phyloP scores from a whole-genome alignment of 2,888 invertebrate genomes.

The Vanessa cardui region DNA sequence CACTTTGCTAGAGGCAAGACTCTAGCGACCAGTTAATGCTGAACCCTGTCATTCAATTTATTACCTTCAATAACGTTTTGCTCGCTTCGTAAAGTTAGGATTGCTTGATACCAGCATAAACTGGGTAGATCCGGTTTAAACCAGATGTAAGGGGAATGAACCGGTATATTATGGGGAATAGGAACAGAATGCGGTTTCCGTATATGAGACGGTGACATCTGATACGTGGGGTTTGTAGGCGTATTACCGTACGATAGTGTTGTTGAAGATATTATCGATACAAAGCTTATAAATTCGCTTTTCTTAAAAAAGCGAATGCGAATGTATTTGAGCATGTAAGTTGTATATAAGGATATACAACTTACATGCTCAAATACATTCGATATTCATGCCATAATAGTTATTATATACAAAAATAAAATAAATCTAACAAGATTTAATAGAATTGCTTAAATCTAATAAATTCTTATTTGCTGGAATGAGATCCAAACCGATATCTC shows the following conservation, averaged over 20 bases:
- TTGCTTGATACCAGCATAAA: conserved; percentile 49
- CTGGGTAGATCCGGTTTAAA: conserved; percentile 46
- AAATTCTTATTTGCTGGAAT: too few relatives aligned
- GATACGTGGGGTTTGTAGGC: conserved; percentile 51
- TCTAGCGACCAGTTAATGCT: conserved; percentile 45
- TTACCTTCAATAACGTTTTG: conserved; percentile 43
- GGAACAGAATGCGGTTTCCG: conserved; percentile 73
- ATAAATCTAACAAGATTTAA: too few relatives aligned
- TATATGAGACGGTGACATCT: conserved; percentile 65
- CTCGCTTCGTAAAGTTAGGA: conserved; percentile 41
- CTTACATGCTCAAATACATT: too few relatives aligned
- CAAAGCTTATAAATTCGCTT: conserved; percentile 3
- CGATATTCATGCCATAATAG: background rate
- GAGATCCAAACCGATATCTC: too few relatives aligned
- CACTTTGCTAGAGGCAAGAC: conserved; percentile 53
- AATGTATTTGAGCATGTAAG: too few relatives aligned
- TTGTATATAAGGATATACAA: too few relatives aligned
- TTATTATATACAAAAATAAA: too few relatives aligned
- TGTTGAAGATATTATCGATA: conserved; percentile 18
- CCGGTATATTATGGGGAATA: conserved; percentile 54
- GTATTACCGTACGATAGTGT: conserved; percentile 33
- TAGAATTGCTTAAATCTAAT: too few relatives aligned
- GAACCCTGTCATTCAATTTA: conserved; percentile 49
- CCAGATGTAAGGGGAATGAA: conserved; percentile 41
- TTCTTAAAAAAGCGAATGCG: background rate